These are phyloP conservation scores for Melanocharis versteri DNA, from an alignment of 2,113 vertebrate species.

Conservation along the genomic window DNA sequence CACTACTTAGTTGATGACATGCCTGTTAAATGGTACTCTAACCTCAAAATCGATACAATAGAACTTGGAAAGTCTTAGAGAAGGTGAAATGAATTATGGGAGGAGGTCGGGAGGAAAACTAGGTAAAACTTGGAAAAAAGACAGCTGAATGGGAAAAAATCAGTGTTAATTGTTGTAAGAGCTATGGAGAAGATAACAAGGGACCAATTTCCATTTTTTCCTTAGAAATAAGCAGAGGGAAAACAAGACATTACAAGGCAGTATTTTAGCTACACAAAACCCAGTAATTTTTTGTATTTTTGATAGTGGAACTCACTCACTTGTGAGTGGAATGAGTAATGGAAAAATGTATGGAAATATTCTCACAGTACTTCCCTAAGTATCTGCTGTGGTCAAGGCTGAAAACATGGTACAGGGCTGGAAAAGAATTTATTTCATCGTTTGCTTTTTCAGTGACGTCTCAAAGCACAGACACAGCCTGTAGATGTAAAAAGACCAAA, in stretches of 20 bases:
- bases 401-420: background rate
- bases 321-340: background rate
- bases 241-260: background rate
- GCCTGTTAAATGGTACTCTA: background rate
- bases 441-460: background rate
- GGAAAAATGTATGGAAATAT: background rate
- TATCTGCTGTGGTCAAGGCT: background rate
- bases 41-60: background rate
- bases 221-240: background rate
- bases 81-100: background rate
- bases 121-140: background rate
- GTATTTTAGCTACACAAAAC: background rate
- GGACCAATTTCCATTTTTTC: background rate
- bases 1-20: background rate
- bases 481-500: background rate
- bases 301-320: background rate
- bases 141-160: background rate
- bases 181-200: background rate
- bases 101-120: background rate
- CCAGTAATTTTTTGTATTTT: background rate
- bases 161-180: background rate
- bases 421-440: background rate
- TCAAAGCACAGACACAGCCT: background rate
- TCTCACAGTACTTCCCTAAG: background rate
- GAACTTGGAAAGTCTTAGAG: background rate